These are phyloP conservation scores for Chrysopa pallens DNA, from an alignment of 1,140 invertebrate genomes.

Conservation along the genomic window DNA sequence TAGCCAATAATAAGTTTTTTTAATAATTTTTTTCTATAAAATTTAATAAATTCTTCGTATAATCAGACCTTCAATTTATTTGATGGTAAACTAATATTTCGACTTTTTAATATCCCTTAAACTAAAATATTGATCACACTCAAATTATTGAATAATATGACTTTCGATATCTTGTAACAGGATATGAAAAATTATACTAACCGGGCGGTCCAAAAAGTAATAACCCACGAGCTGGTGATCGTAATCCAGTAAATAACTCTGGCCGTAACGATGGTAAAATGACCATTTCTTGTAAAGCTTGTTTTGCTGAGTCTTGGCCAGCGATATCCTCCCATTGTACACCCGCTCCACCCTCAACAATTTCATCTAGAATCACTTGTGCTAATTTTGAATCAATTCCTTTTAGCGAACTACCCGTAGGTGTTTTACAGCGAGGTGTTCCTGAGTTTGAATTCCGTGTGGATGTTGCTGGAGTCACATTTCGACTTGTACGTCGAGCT, in stretches of 20 bases:
- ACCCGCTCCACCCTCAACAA: conserved; percentile 57
- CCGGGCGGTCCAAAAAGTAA: conserved; percentile 91
- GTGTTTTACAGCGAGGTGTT: conserved; percentile 13
- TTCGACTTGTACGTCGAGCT: conserved; percentile 26
- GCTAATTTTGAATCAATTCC: conserved; percentile 82
- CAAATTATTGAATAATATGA: no score
- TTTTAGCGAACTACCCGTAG: conserved; percentile 31
- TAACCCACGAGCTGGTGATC: conserved; percentile 76
- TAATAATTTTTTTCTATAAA: no score
- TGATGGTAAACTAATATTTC: no score
- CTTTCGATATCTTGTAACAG: no score
- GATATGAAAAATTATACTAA: conserved; percentile 16
- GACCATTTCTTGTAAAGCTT: conserved; percentile 94
- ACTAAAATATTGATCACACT: no score
- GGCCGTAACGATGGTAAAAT: conserved; percentile 89
- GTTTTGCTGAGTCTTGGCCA: conserved; percentile 76
- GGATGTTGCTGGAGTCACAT: conserved; percentile 18
- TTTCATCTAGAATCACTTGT: conserved; percentile 43
- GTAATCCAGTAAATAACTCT: conserved; percentile 83
- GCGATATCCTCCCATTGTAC: conserved; percentile 90
- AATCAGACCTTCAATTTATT: no score
- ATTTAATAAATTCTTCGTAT: no score
- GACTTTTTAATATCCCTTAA: no score
- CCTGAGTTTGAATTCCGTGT: conserved; percentile 22
- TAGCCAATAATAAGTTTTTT: no score